Conservation (phyloP, 92 coral and sea anemone genomes). For the Diadumene lineata region DNA sequence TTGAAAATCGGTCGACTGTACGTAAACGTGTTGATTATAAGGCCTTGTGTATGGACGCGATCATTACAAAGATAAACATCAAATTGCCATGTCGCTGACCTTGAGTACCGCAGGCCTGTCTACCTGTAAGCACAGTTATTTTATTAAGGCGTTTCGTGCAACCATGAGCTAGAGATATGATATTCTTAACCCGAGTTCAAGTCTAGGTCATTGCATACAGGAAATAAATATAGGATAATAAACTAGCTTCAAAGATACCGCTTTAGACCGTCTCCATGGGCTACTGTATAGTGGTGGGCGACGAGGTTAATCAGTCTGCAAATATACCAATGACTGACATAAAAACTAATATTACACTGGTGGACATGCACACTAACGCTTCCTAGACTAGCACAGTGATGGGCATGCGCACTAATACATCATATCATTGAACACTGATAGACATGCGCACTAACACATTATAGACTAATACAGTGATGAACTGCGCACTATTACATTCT, state of each 20-base stretch:
- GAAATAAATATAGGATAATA: slow-evolving; percentile 26
- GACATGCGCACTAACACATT: too few species aligned
- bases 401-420: too few species aligned
- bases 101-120: background rate
- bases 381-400: too few species aligned
- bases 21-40: too few species aligned
- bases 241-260: slow-evolving; percentile 17
- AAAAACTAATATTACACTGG: too few species aligned
- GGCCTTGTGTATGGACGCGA: too few species aligned
- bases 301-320: slow-evolving; percentile 3
- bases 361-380: too few species aligned
- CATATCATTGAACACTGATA: too few species aligned
- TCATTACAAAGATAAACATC: background rate
- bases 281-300: background rate
- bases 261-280: slow-evolving; percentile 3
- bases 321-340: background rate
- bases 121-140: background rate
- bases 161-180: background rate
- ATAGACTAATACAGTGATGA: too few species aligned
- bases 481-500: too few species aligned
- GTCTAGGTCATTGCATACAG: slow-evolving; percentile 19
- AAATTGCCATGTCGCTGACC: background rate
- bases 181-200: slow-evolving; percentile 10
- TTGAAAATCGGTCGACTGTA: too few species aligned
- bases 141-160: slow-evolving; percentile 10